phyloP scores from a whole-genome alignment of 2,113 vertebrate species.

The Candoia aspera region DNA sequence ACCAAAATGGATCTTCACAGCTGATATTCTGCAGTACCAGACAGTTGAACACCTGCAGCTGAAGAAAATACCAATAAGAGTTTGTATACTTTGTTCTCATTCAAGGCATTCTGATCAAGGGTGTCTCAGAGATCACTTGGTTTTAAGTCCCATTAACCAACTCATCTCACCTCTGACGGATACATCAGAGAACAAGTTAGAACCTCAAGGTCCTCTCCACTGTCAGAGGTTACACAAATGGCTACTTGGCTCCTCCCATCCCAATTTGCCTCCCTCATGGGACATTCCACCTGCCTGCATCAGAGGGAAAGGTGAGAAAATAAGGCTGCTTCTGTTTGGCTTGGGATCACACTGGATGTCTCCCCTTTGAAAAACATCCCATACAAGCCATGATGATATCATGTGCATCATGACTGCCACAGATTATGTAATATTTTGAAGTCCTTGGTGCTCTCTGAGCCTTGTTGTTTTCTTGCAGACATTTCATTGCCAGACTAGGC shows the following conservation, averaged over 20 bases:
- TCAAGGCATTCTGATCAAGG: background rate
- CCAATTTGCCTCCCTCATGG: background rate
- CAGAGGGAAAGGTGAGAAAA: background rate
- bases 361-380: background rate
- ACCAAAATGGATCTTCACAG: conserved; percentile 37
- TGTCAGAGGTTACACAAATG: background rate
- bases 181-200: background rate
- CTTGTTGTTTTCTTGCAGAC: too few species aligned
- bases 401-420: background rate
- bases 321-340: background rate
- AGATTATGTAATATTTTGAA: background rate
- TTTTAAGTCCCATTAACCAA: background rate
- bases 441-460: too few species aligned
- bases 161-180: background rate
- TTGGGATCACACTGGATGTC: background rate
- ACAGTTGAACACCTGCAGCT: fast-evolving
- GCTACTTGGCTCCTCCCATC: background rate
- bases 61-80: conserved; percentile 24
- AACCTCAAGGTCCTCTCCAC: background rate
- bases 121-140: background rate
- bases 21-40: background rate
- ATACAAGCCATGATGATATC: background rate
- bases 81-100: background rate
- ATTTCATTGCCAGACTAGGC: too few species aligned
- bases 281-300: background rate